Evolutionary conservation across 1,140 invertebrate species (phyloP).

Genomic region (Camponotus floridanus): DNA sequence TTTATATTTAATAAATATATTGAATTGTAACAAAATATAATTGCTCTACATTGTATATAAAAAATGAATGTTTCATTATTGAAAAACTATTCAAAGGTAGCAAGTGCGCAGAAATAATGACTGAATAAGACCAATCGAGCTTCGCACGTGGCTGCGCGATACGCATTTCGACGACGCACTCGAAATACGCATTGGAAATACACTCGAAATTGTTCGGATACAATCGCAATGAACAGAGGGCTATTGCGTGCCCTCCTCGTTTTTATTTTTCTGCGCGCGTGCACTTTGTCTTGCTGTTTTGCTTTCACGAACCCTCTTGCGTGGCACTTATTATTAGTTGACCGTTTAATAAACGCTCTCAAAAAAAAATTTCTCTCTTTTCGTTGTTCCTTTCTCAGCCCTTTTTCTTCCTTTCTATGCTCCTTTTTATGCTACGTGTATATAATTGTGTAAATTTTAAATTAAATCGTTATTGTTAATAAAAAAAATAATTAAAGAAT

Average conservation of each 20-base stretch:
- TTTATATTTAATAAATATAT: background rate
- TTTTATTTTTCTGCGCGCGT: constrained; percentile 25
- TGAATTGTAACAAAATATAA: background rate
- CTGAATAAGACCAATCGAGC: constrained; percentile 30
- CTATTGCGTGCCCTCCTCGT: constrained; percentile 15
- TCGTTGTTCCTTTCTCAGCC: constrained; percentile 19
- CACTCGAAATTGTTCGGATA: constrained; percentile 33
- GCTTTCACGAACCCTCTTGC: constrained; percentile 35
- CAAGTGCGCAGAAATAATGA: background rate
- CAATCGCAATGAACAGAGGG: constrained; percentile 3
- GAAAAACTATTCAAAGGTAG: background rate
- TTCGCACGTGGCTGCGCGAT: constrained; percentile 32
- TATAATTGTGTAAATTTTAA: too few relatives aligned
- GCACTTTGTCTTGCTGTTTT: constrained; percentile 57
- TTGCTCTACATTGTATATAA: background rate
- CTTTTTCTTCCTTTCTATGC: background rate
- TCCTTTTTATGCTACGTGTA: background rate
- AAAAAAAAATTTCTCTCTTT: constrained; percentile 22
- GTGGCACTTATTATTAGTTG: constrained; percentile 22
- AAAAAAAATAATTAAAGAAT: too few relatives aligned
- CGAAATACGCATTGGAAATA: constrained; percentile 10
- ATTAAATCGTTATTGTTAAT: too few relatives aligned
- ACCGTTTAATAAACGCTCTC: constrained; percentile 36
- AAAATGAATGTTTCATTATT: background rate
- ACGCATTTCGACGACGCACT: constrained; percentile 26